phyloP scores from a whole-genome alignment of 2,888 invertebrate genomes.

The Girardia tigrina region DNA sequence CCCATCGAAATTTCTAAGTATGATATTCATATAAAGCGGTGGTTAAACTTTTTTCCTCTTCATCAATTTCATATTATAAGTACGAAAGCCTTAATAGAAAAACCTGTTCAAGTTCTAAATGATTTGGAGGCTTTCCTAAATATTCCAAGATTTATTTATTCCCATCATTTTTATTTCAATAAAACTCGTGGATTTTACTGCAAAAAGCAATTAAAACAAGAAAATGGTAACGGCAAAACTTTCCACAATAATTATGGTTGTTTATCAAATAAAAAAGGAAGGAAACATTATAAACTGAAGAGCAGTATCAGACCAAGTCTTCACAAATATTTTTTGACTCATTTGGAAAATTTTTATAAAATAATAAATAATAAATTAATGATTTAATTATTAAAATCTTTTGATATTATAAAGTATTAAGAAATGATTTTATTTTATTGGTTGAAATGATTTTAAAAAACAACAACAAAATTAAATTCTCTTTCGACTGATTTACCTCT shows the following conservation, averaged over 20 bases:
- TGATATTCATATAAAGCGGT: slow-evolving; percentile 31
- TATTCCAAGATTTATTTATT: not conserved
- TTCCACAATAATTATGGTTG: not conserved
- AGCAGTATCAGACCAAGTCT: not conserved
- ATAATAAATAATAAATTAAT: not conserved
- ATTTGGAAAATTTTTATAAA: not conserved
- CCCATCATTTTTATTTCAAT: not conserved
- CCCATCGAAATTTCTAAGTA: slow-evolving; percentile 30
- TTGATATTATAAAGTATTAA: too few species aligned
- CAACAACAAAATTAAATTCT: too few species aligned
- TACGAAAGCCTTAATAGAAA: slow-evolving; percentile 69
- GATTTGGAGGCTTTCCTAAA: not conserved
- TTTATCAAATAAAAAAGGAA: slow-evolving; percentile 11
- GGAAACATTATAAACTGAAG: not conserved
- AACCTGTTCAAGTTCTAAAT: not conserved
- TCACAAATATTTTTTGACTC: not conserved
- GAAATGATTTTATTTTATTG: too few species aligned
- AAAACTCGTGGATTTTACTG: slow-evolving; percentile 7
- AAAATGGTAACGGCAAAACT: not conserved
- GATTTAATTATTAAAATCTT: too few species aligned
- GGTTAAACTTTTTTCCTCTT: slow-evolving; percentile 31
- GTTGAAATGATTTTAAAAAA: too few species aligned
- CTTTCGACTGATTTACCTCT: too few species aligned
- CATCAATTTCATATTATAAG: slow-evolving; percentile 16
- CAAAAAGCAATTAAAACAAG: not conserved